Evolutionary conservation across 1,140 invertebrate species (phyloP).

Genomic region (Drosophila pruinosa): DNA sequence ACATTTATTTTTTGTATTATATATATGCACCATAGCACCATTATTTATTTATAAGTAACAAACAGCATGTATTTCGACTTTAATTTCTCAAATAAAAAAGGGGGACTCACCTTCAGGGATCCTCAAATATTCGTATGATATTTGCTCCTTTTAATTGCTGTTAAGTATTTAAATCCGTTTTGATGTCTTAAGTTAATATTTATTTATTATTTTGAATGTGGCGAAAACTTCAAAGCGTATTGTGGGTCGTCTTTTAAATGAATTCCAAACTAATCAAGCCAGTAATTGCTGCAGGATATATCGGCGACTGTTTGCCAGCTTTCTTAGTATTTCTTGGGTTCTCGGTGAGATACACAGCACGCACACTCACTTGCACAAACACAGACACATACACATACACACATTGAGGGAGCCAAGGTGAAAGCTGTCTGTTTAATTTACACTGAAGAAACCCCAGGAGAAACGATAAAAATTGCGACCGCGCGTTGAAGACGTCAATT

Average conservation of each 20-base stretch:
- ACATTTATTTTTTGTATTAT: no score
- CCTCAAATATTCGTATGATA: conserved; percentile 13
- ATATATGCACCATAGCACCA: no score
- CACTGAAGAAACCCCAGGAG: conserved; percentile 32
- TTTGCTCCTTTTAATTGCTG: conserved; percentile 32
- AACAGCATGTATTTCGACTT: neutral
- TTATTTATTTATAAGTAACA: no score
- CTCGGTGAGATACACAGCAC: conserved; percentile 18
- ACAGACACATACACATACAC: neutral
- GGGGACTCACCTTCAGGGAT: conserved; percentile 33
- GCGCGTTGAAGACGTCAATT: conserved; percentile 79
- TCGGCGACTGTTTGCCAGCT: conserved; percentile 47
- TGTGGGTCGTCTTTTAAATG: conserved; percentile 6
- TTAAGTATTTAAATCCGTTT: conserved; percentile 61
- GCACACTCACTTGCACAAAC: neutral
- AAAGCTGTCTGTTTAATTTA: conserved; percentile 32
- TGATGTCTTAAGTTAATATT: conserved; percentile 71
- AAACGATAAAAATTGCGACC: conserved; percentile 56
- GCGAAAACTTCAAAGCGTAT: conserved; percentile 58
- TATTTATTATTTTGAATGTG: conserved; percentile 33
- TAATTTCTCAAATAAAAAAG: neutral
- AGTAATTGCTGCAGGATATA: conserved; percentile 50
- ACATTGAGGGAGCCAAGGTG: neutral
- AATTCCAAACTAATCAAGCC: conserved; percentile 43
- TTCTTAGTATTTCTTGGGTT: conserved; percentile 22